phyloP scores from a whole-genome alignment of 2,888 invertebrate genomes.

The Drosophila tanythrix region DNA sequence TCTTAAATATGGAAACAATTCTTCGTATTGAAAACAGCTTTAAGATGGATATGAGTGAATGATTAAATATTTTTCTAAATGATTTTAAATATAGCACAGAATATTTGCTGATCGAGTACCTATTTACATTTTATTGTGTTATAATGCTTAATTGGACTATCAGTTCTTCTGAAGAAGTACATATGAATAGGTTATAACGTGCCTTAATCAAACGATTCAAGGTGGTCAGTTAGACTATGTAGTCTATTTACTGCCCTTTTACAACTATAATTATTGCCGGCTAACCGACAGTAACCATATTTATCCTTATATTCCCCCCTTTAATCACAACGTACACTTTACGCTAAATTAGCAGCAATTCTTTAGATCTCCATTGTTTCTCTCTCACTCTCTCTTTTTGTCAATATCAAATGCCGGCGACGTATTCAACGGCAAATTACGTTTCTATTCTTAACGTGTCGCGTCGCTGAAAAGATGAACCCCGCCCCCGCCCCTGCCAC shows the following conservation, averaged over 20 bases:
- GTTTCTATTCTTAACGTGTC: conserved; percentile 35
- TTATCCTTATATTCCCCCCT: not conserved
- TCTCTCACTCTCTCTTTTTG: not conserved
- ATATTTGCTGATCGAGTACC: not conserved
- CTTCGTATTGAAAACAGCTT: not conserved
- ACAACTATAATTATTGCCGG: not conserved
- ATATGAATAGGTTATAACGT: not conserved
- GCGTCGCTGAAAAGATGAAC: conserved; percentile 28
- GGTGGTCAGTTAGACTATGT: not conserved
- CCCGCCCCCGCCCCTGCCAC: not conserved
- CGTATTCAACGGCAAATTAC: conserved; percentile 37
- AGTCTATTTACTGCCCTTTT: not conserved
- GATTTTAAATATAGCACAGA: not conserved
- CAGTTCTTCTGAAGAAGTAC: not conserved
- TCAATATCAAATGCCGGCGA: conserved; percentile 28
- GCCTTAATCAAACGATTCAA: not conserved
- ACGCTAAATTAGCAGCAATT: conserved; percentile 42
- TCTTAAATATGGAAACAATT: not conserved
- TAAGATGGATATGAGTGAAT: not conserved
- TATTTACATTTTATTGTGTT: not conserved
- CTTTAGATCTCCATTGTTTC: conserved; percentile 7
- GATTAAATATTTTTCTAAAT: too few species aligned
- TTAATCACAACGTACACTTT: not conserved
- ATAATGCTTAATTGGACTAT: not conserved
- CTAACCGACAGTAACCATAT: too few species aligned